Evolutionary conservation across 2,888 invertebrate genomes (phyloP).

Genomic region (Amorpha juglandis): DNA sequence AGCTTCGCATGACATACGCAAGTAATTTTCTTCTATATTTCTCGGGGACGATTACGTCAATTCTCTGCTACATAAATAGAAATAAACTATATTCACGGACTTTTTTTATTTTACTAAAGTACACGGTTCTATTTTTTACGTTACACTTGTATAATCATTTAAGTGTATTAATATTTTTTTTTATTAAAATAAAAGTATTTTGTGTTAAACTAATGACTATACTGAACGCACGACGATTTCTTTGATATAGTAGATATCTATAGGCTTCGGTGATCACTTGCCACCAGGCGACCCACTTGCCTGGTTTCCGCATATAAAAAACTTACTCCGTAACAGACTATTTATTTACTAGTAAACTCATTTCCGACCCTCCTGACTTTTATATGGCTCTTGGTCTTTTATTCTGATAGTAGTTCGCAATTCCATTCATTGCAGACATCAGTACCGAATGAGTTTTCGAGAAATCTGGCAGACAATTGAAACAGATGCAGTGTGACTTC

Average conservation of each 20-base stretch:
- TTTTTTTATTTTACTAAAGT: neutral
- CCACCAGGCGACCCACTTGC: no score
- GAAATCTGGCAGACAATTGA: neutral
- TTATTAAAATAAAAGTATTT: no score
- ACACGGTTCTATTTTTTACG: neutral
- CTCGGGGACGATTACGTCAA: slow-evolving; percentile 65
- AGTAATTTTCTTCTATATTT: slow-evolving; percentile 25
- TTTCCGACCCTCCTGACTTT: no score
- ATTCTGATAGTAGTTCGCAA: neutral
- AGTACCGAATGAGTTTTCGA: slow-evolving; percentile 1
- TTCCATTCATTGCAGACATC: neutral
- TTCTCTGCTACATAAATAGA: neutral
- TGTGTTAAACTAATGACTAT: no score
- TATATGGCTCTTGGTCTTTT: neutral
- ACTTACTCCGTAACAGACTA: neutral
- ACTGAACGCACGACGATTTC: no score
- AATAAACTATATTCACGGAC: slow-evolving; percentile 9
- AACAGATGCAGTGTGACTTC: slow-evolving; percentile 54
- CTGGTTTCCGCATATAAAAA: no score
- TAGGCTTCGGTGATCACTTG: no score
- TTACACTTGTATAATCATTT: neutral
- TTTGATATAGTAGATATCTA: no score
- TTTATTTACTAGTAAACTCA: no score
- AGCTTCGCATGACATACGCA: slow-evolving; percentile 25
- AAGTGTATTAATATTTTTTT: no score